Evolutionary conservation across 1,140 invertebrate genomes (phyloP).

Genomic region (Subanguina moxae): DNA sequence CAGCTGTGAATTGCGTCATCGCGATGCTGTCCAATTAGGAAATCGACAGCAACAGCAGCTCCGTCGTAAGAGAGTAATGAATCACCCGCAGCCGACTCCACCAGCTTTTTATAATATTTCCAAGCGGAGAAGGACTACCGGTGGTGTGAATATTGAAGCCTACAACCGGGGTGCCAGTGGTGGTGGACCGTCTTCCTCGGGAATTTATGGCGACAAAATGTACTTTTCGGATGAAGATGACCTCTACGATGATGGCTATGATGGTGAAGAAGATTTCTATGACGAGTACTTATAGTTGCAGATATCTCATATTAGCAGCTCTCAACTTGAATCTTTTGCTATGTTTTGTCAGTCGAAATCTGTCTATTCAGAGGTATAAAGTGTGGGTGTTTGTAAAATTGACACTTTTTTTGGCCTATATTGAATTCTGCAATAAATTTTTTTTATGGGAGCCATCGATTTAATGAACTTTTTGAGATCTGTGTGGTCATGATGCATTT

Average conservation of each 20-base stretch:
- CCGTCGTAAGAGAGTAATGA: not conserved
- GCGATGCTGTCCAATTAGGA: not conserved
- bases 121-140: not conserved
- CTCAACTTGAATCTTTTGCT: no score
- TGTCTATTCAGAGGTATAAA: no score
- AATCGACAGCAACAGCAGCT: slow-evolving; percentile 1
- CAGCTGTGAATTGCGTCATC: not conserved
- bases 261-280: not conserved
- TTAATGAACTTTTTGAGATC: no score
- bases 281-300: no score
- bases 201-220: slow-evolving; percentile 1
- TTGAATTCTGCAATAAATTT: no score
- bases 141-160: not conserved
- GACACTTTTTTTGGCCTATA: no score
- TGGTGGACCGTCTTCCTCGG: not conserved
- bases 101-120: not conserved
- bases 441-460: no score
- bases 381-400: no score
- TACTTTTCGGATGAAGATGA: slow-evolving; percentile 11
- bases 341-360: no score
- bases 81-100: not conserved
- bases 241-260: slow-evolving; percentile 5
- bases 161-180: not conserved
- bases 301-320: no score
- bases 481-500: no score